A percentile compares a stretch with the other conserved stretches of the same genome.
Conservation (phyloP, 2,113 vertebrate species). For the Bubo bubo region DNA sequence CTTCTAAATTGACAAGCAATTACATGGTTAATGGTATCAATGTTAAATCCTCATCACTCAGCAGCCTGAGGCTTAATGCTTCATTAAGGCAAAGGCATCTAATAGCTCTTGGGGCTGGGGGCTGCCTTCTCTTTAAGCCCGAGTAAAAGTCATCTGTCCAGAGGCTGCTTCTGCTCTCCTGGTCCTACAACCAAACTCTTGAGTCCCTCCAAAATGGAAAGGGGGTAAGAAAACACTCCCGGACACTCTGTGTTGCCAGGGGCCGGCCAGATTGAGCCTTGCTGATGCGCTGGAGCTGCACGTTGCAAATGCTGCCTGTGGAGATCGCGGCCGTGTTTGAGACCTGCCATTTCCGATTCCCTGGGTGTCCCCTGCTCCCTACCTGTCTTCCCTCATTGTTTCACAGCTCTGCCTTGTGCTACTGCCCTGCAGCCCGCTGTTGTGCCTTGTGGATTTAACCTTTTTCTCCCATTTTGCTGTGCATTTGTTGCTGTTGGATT, state of each 20-base stretch:
- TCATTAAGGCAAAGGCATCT: constrained; percentile 59
- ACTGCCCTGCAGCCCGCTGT: background rate
- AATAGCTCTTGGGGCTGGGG: background rate
- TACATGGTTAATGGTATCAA: constrained; percentile 62
- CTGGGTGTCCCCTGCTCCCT: background rate
- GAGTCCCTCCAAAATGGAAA: background rate
- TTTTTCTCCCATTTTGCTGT: background rate
- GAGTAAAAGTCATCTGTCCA: background rate
- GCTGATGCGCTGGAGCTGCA: background rate
- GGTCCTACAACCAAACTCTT: background rate
- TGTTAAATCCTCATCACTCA: constrained; percentile 55
- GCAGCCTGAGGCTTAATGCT: constrained; percentile 51
- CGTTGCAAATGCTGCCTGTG: accelerated
- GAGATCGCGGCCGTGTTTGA: background rate
- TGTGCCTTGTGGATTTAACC: background rate
- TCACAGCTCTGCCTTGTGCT: background rate
- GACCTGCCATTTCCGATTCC: background rate
- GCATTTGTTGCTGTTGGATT: background rate
- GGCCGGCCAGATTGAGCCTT: background rate
- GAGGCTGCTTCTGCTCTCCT: background rate
- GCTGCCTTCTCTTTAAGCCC: background rate
- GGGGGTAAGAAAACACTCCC: background rate
- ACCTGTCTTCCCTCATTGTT: accelerated
- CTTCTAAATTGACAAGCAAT: constrained; percentile 51
- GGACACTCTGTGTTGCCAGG: accelerated